These are phyloP conservation scores for Sabatieria punctata DNA, from an alignment of 2,888 invertebrate species.

Conservation along the genomic window DNA sequence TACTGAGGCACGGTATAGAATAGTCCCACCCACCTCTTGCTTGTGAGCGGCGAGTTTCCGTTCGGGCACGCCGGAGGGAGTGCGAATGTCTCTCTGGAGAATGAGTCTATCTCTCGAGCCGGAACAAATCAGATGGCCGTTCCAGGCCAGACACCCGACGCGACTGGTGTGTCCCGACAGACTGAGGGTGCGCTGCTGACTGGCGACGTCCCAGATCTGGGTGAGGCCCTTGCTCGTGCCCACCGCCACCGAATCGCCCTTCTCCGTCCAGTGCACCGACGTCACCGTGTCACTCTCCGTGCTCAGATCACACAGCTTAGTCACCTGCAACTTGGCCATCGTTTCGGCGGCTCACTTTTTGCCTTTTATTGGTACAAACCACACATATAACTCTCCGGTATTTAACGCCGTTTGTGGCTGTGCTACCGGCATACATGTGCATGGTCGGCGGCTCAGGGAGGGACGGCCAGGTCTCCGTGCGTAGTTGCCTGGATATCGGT, in stretches of 20 bases:
- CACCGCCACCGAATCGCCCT: slow-evolving; percentile 88
- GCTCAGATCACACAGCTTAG: slow-evolving; percentile 80
- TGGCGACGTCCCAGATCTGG: slow-evolving; percentile 93
- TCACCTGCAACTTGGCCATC: slow-evolving; percentile 48
- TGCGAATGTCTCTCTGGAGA: slow-evolving; percentile 73
- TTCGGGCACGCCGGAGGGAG: slow-evolving; percentile 54
- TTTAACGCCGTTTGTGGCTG: too few relatives aligned
- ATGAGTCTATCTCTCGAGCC: slow-evolving; percentile 86
- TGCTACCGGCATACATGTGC: too few relatives aligned
- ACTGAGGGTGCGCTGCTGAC: slow-evolving; percentile 59
- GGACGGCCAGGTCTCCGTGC: too few relatives aligned
- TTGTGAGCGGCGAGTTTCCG: slow-evolving; percentile 71
- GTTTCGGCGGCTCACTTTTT: too few relatives aligned
- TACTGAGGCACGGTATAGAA: too few relatives aligned
- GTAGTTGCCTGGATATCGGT: too few relatives aligned
- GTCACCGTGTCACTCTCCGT: slow-evolving; percentile 86
- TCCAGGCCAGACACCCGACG: slow-evolving; percentile 30
- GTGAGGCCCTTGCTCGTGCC: slow-evolving; percentile 76
- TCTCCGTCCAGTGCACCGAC: slow-evolving; percentile 95
- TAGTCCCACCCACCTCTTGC: slow-evolving; percentile 72
- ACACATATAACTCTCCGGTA: too few relatives aligned
- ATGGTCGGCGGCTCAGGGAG: too few relatives aligned
- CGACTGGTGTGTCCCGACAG: slow-evolving; percentile 21
- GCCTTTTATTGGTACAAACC: too few relatives aligned
- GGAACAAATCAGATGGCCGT: slow-evolving; percentile 40